These are phyloP conservation scores for Talpa occidentalis DNA, from an alignment of 2,113 vertebrate genomes.

Conservation along the genomic window DNA sequence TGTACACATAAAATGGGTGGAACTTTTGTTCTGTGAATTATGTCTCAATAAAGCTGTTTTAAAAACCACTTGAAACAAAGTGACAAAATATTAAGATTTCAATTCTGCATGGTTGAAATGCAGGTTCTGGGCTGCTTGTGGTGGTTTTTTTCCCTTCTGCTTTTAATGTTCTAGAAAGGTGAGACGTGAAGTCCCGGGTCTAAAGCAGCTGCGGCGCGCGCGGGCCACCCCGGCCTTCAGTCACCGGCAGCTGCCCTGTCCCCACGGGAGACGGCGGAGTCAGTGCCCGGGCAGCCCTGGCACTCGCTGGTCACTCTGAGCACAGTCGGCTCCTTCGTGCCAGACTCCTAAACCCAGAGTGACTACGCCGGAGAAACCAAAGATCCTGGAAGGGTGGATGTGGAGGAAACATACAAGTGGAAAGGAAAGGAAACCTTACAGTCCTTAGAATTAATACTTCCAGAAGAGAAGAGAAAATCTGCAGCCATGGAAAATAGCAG, in stretches of 20 bases:
- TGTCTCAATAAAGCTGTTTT: slow-evolving; percentile 65
- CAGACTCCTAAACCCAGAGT: neutral
- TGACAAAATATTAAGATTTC: slow-evolving; percentile 41
- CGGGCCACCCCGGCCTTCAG: neutral
- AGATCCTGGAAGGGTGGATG: neutral
- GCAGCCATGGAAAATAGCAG: neutral
- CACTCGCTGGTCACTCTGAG: neutral
- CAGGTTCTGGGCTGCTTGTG: no score
- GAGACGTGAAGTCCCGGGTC: neutral
- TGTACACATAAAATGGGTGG: slow-evolving; percentile 31
- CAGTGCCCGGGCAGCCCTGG: neutral
- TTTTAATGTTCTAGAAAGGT: slow-evolving; percentile 42
- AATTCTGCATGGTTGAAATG: slow-evolving; percentile 41
- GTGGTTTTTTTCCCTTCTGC: neutral
- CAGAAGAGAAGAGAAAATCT: slow-evolving; percentile 34
- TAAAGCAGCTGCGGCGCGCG: no score
- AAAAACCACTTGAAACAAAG: slow-evolving; percentile 56
- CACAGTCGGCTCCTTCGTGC: neutral
- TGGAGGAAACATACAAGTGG: neutral
- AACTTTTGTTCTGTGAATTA: slow-evolving; percentile 46
- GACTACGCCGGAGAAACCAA: neutral
- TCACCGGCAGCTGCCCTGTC: neutral
- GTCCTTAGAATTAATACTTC: neutral
- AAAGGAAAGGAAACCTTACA: neutral
- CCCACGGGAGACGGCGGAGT: neutral